These are phyloP conservation scores for Dicyema japonicum DNA, from an alignment of 1,140 invertebrate species.

Conservation along the genomic window DNA sequence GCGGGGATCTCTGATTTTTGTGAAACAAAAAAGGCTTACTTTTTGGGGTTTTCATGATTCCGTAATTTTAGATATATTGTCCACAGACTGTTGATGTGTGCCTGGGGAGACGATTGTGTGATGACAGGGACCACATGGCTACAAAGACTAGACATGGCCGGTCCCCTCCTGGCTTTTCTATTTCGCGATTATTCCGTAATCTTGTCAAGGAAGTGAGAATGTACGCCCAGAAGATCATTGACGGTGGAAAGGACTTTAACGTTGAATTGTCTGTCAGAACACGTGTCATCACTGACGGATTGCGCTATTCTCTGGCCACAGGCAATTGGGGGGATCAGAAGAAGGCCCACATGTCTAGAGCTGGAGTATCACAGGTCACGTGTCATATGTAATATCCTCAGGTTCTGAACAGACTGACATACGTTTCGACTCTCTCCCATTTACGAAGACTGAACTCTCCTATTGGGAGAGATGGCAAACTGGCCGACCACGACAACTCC, in stretches of 20 bases:
- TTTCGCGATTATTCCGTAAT: conserved; percentile 35
- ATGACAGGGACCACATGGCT: conserved; percentile 96
- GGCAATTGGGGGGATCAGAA: conserved; percentile 99
- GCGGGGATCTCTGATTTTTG: conserved; percentile 91
- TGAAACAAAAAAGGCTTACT: conserved; percentile 94
- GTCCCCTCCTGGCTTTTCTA: conserved; percentile 65
- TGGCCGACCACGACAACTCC: conserved; percentile 79
- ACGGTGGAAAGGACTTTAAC: conserved; percentile 86
- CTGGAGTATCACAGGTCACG: conserved; percentile 46
- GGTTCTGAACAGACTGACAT: conserved; percentile 40
- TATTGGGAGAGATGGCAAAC: conserved; percentile 81
- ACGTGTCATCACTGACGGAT: conserved; percentile 80
- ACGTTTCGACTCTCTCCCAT: conserved; percentile 84
- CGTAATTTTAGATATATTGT: conserved; percentile 49
- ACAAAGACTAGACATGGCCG: conserved; percentile 80
- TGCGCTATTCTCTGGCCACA: conserved; percentile 77
- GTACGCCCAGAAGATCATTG: conserved; percentile 93
- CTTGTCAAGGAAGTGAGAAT: conserved; percentile 33
- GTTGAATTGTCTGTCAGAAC: conserved; percentile 81
- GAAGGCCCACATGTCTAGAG: conserved; percentile 81
- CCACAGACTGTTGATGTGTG: conserved; percentile 57
- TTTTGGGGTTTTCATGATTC: conserved; percentile 39
- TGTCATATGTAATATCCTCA: too few relatives aligned
- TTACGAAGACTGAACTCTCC: conserved; percentile 79
- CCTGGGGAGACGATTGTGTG: conserved; percentile 91